Evolutionary conservation across 2,797 vertebrate species (phyloP), one percentile per base, ranked within the genome.

Genomic region (Xenentodon cancila): DNA sequence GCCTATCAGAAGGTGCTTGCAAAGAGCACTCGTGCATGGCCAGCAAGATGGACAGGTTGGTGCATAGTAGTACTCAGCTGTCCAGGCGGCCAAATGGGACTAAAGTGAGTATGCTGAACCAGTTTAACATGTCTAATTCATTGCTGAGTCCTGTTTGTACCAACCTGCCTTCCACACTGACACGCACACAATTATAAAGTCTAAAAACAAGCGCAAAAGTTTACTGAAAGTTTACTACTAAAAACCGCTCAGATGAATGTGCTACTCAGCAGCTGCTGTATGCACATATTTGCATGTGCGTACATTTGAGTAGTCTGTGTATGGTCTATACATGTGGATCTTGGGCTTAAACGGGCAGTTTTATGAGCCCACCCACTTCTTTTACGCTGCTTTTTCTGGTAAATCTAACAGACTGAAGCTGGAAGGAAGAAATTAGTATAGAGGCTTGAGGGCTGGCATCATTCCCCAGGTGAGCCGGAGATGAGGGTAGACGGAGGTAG

Each of bases 391-490:
- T 63, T 66, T 53, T 77, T 65, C 7, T 86, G 79, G 82, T 69
- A 75, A 68, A 40, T 54, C 63, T 64, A 27, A 63, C 55, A 51
- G 66, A 68, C 73, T 25, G 44, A 56, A 70, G 73, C 60, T 70
- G 59, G 67, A 74, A 62, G 67, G 21, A 71, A 54, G 66, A 75
- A 52, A 64, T 60, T 59, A 67, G 58, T 56, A 68, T 40, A 0
- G 17, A 62, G 63, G 57, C 64, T 65, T 5, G 9, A 62, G 73
- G 78, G 68, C 72, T 84, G 80, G 66, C 78, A 66, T 60, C 55
- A 16, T 77, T 81, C 75, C 85, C 83, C 77, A 88, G 83, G 87
- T 89, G 79, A 84, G 73, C 52, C 18, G 65, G 77, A 86, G 82
- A 83, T 73, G 82, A 79, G 84, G 75, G 73, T 72, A 79, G 65